These are phyloP conservation scores for Rattus rattus DNA, from an alignment of 2,113 vertebrate species.

Conservation along the genomic window DNA sequence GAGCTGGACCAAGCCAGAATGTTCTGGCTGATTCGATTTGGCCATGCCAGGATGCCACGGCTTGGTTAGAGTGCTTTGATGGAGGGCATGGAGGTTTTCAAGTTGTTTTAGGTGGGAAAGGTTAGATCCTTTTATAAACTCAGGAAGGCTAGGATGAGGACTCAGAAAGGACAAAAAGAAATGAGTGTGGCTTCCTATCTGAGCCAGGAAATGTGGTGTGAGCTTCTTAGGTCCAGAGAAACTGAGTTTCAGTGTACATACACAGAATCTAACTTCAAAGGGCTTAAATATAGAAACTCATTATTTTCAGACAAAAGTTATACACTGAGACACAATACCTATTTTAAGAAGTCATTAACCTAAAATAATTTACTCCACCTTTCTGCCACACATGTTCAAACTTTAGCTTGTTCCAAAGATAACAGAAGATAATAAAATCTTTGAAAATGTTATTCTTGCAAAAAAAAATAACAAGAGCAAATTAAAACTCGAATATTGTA, in stretches of 20 bases:
- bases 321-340: background rate
- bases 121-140: background rate
- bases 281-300: background rate
- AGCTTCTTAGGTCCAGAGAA: background rate
- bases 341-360: background rate
- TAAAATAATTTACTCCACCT: conserved; percentile 27
- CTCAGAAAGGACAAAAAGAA: background rate
- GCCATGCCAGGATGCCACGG: background rate
- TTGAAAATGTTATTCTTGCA: background rate
- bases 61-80: background rate
- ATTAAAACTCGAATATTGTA: background rate
- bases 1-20: background rate
- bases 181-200: background rate
- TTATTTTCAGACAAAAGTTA: conserved; percentile 30
- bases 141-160: background rate
- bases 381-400: background rate
- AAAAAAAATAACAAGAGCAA: conserved; percentile 34
- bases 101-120: background rate
- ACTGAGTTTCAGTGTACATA: background rate
- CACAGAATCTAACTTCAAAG: background rate
- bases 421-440: background rate
- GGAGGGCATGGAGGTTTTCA: background rate
- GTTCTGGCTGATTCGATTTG: background rate
- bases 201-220: background rate
- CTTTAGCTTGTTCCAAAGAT: background rate